phyloP scores from a whole-genome alignment of 2,888 invertebrate genomes.

The Cheilosia vernalis region DNA sequence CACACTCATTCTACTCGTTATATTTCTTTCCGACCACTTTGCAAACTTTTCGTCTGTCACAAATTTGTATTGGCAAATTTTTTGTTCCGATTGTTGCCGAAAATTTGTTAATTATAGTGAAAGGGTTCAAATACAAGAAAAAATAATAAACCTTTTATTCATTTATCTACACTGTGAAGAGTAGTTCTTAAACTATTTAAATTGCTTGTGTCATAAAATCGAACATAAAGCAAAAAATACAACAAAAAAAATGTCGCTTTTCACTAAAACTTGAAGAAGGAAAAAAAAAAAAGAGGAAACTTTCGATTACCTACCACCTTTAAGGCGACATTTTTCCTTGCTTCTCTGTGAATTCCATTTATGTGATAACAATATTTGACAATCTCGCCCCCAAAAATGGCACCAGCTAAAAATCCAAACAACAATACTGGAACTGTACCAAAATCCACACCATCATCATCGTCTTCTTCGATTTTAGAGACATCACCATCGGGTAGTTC shows the following conservation, averaged over 20 bases:
- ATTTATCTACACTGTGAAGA: not conserved
- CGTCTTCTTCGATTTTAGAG: conserved; percentile 58
- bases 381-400: conserved; percentile 68
- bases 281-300: not conserved
- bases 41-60: conserved; percentile 51
- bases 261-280: not conserved
- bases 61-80: conserved; percentile 63
- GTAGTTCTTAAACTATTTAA: not conserved
- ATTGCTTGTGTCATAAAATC: not conserved
- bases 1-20: conserved; percentile 45
- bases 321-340: not conserved
- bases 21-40: conserved; percentile 5
- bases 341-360: not conserved
- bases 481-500: conserved; percentile 49
- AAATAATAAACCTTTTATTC: not conserved
- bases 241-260: conserved; percentile 9
- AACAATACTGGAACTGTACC: conserved; percentile 87
- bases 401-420: conserved; percentile 76
- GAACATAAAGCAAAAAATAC: not conserved
- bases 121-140: not conserved
- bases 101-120: conserved; percentile 20
- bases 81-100: conserved; percentile 60
- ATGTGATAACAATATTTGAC: conserved; percentile 12
- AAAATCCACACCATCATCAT: conserved; percentile 85
- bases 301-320: not conserved